phyloP scores from a whole-genome alignment of 53 echinoderm and acorn worm species.

The Hippasteria phrygiana region DNA sequence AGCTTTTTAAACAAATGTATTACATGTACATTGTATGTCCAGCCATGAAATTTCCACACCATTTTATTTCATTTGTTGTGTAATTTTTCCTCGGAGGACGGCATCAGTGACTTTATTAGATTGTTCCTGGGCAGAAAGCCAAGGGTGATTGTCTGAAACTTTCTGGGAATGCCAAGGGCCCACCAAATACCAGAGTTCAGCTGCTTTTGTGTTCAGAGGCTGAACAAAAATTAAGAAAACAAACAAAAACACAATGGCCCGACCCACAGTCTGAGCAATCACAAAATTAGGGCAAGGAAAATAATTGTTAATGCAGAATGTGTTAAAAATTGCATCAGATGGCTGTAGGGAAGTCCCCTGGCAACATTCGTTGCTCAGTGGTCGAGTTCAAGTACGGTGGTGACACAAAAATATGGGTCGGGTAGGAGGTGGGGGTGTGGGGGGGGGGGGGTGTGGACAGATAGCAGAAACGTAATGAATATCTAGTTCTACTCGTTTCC shows the following conservation, averaged over 20 bases:
- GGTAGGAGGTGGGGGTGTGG: no score
- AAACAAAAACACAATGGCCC: not conserved
- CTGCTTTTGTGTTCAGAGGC: not conserved
- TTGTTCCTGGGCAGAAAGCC: not conserved
- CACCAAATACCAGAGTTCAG: slow-evolving; percentile 23
- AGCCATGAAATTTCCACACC: not conserved
- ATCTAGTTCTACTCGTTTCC: no score
- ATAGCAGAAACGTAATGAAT: no score
- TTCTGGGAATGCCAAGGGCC: not conserved
- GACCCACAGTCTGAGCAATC: not conserved
- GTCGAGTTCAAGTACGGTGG: not conserved
- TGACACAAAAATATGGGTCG: not conserved
- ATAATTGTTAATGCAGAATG: not conserved
- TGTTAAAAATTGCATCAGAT: slow-evolving; percentile 16
- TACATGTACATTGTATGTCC: not conserved
- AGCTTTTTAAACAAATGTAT: not conserved
- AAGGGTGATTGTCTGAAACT: not conserved
- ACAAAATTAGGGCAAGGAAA: not conserved
- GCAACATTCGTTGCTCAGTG: slow-evolving; percentile 5
- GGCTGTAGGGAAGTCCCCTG: slow-evolving; percentile 2
- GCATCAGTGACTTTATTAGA: not conserved
- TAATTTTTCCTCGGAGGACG: not conserved
- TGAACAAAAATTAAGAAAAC: not conserved
- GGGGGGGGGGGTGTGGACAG: no score
- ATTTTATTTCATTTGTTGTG: not conserved